Base-by-base conservation (phyloP, 2,888 invertebrate species). In the Patella pellucida region DNA sequence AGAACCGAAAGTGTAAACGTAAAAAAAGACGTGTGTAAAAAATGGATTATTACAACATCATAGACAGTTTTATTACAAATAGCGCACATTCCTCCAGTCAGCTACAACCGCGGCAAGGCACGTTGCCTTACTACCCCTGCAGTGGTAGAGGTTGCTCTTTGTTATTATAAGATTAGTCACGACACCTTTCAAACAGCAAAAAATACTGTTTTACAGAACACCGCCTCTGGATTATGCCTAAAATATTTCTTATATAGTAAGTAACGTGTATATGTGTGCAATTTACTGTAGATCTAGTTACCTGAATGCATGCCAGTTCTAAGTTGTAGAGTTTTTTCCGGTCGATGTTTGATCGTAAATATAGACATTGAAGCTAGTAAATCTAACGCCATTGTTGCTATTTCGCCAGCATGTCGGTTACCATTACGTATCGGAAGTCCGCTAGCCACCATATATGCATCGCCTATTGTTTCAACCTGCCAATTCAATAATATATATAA, bases 381-480 rank as follows among this genome's bases (percentile, higher is more conserved):
- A 68, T 87, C 79, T 9, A 87, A 76, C 1, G 86, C 81, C 85
- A 87, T 82, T n/a, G 78, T 81, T 19, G 84, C 85, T 31, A 87
- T 84, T 74, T 86, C 84, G 0, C 83, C 85, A 3, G 85, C 84
- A 68, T 87, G 86, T 72, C 72, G 76, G 41, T 82, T 79, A 7
- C 83, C 84, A 72, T 86, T 87, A 23, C 82, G 72, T 9, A 75
- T 76, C 1, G 86, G 86, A 50, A 87, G 79, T 3, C 86, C 86
- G 69, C 85, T 85, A 12, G 83, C 85, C 19, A 86, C 85, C 85
- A 87, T 85, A 72, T 87, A 87, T 1, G 85, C 86, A 78, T 87
- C 86, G 11, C 86, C 86, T 14, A 87, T 87, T 4, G 86, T 87
- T 77, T 87, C 86, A 14, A 85, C 86, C 86, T 86, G 52, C 1